These are phyloP conservation scores for Dipus sagitta DNA, from an alignment of 2,797 vertebrate genomes.

Conservation along the genomic window DNA sequence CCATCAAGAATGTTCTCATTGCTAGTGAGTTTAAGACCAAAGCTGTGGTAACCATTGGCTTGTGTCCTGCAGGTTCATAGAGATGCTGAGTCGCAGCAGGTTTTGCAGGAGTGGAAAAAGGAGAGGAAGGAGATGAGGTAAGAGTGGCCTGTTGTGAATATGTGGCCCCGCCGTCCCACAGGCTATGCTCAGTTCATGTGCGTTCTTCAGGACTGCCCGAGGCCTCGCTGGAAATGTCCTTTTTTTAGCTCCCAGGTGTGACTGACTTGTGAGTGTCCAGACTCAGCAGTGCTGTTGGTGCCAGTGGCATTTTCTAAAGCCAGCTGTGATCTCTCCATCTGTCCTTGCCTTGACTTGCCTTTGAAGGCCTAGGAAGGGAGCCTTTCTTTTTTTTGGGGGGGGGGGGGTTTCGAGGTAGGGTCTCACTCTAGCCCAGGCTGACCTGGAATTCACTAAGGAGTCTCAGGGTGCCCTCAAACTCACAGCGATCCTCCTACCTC, in stretches of 20 bases:
- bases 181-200: accelerated
- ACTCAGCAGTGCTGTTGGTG: neutral
- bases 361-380: neutral
- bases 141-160: accelerated
- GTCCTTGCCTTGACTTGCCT: neutral
- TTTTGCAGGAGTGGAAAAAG: constrained; percentile 95
- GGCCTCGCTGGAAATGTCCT: neutral
- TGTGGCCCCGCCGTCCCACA: accelerated
- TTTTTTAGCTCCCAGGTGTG: neutral
- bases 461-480: too few relatives aligned
- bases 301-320: neutral
- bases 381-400: too few relatives aligned
- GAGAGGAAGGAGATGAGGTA: constrained; percentile 96
- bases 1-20: neutral
- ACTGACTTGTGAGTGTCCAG: neutral
- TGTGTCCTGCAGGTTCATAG: constrained; percentile 91
- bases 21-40: neutral
- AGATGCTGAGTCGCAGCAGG: constrained; percentile 93
- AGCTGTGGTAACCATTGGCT: neutral
- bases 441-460: too few relatives aligned
- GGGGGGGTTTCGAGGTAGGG: too few relatives aligned
- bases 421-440: too few relatives aligned
- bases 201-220: accelerated
- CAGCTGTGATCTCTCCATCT: neutral
- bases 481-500: too few relatives aligned